Evolutionary conservation across 37 sponge, comb jelly and placozoan genomes (phyloP).

Genomic region (Agelas oroides): DNA sequence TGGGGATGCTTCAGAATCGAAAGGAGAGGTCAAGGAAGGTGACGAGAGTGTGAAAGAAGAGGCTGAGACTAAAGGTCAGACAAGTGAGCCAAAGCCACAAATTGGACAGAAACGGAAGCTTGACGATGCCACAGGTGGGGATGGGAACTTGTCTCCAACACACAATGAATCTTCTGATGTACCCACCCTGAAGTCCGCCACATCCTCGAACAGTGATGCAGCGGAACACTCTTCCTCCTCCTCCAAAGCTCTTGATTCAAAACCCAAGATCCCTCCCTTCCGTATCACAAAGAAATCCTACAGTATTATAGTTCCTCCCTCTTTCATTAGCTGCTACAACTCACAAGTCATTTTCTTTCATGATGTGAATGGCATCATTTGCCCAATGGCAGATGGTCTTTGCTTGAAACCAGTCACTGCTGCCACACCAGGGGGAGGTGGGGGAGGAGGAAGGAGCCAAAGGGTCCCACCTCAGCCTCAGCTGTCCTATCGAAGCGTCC

Average conservation of each 20-base stretch:
- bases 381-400: constrained; percentile 54
- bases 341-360: constrained; percentile 27
- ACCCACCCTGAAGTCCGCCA: not conserved
- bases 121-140: no score
- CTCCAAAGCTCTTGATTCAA: no score
- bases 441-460: no score
- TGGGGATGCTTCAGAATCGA: not conserved
- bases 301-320: constrained; percentile 3
- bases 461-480: not conserved
- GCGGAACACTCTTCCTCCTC: no score
- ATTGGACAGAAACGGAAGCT: no score
- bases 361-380: constrained; percentile 45
- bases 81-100: no score
- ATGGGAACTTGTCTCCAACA: no score
- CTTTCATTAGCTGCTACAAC: not conserved
- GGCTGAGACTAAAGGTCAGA: not conserved
- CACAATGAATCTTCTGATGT: not conserved
- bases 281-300: no score
- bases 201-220: not conserved
- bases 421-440: not conserved
- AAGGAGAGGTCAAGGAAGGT: not conserved
- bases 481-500: constrained; percentile 17
- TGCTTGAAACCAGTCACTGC: constrained; percentile 17
- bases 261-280: no score
- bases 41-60: not conserved